These are phyloP conservation scores for Drosophila nannoptera DNA, from an alignment of 1,140 invertebrate species.

Conservation along the genomic window DNA sequence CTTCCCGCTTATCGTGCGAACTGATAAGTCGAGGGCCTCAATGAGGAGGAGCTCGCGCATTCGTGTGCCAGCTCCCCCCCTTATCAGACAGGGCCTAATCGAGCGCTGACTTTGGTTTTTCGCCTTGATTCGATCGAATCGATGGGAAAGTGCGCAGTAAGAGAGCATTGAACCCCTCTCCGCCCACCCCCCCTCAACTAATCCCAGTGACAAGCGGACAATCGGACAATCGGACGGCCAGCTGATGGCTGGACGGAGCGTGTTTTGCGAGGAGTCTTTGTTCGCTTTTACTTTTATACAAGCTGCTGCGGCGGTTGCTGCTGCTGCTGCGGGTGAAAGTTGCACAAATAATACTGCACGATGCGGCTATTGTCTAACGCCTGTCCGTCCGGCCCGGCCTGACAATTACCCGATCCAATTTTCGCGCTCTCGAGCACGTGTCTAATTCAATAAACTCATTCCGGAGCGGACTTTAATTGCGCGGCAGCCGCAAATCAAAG, in stretches of 20 bases:
- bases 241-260: too few species aligned
- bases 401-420: slow-evolving; percentile 43
- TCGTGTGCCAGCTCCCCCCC: not conserved
- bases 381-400: slow-evolving; percentile 30
- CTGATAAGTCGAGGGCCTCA: slow-evolving; percentile 66
- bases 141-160: not conserved
- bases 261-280: not conserved
- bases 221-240: too few species aligned
- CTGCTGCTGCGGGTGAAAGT: slow-evolving; percentile 21
- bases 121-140: not conserved
- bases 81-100: slow-evolving; percentile 38
- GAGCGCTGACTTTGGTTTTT: slow-evolving; percentile 48
- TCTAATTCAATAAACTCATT: slow-evolving; percentile 69
- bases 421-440: slow-evolving; percentile 50
- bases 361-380: slow-evolving; percentile 44
- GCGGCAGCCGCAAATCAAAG: slow-evolving; percentile 58
- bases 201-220: not conserved
- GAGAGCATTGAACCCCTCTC: slow-evolving; percentile 9
- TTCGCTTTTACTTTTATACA: slow-evolving; percentile 34
- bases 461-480: slow-evolving; percentile 58
- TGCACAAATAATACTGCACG: slow-evolving; percentile 2
- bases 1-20: slow-evolving; percentile 63
- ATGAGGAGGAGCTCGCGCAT: too few species aligned
- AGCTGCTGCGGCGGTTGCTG: slow-evolving; percentile 4
- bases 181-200: too few species aligned